phyloP scores from a whole-genome alignment of 2,113 vertebrate species.

The Periophthalmus modestus region DNA sequence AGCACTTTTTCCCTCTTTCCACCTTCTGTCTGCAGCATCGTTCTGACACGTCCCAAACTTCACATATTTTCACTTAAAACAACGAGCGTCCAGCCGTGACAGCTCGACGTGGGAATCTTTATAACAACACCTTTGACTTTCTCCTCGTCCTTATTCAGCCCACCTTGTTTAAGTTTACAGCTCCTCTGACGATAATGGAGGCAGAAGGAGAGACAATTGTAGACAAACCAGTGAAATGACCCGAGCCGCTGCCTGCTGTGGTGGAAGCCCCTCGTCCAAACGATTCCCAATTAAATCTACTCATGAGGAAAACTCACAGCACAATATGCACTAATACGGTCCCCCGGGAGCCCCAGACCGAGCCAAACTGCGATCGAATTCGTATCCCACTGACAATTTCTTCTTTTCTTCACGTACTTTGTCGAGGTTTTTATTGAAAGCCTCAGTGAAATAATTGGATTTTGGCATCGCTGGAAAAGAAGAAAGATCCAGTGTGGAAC shows the following conservation, averaged over 20 bases:
- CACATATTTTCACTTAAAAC: constrained; percentile 17
- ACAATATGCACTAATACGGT: constrained; percentile 36
- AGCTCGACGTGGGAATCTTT: constrained; percentile 22
- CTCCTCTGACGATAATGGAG: constrained; percentile 61
- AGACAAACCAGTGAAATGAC: constrained; percentile 58
- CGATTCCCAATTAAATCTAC: constrained; percentile 64
- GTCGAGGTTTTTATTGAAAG: constrained; percentile 43
- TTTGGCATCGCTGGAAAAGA: constrained; percentile 37
- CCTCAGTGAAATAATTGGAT: constrained; percentile 41
- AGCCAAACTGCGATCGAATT: constrained; percentile 46
- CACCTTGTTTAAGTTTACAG: constrained; percentile 52
- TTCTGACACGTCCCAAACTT: not conserved
- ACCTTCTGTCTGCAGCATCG: not conserved
- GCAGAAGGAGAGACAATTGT: constrained; percentile 60
- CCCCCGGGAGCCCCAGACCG: constrained; percentile 21
- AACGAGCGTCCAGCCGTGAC: constrained; percentile 16
- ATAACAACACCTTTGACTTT: constrained; percentile 24
- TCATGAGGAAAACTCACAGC: constrained; percentile 44
- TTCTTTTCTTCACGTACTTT: constrained; percentile 12
- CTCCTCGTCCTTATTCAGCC: constrained; percentile 41
- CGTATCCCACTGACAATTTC: constrained; percentile 24
- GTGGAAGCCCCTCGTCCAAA: constrained; percentile 58
- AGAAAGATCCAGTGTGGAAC: not conserved
- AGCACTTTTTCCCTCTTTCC: not conserved
- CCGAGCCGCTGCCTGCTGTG: constrained; percentile 19